Conservation (phyloP, 2,113 vertebrate genomes). For the Pterocles gutturalis region DNA sequence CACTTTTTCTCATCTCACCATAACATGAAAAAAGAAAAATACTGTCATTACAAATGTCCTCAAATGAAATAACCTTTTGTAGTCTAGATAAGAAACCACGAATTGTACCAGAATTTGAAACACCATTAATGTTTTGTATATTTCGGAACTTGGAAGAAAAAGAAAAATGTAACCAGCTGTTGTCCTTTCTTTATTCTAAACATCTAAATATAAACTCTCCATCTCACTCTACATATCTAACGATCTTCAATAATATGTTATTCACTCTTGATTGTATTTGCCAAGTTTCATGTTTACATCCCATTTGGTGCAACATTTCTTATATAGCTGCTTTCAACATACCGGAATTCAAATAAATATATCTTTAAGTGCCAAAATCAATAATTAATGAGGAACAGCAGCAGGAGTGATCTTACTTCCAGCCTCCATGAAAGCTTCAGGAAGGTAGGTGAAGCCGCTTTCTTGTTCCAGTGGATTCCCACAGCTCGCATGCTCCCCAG, state of each 20-base stretch:
- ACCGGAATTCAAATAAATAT: conserved; percentile 3
- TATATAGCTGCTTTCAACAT: conserved; percentile 13
- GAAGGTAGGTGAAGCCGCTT: conserved; percentile 94
- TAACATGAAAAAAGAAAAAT: neutral
- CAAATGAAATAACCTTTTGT: neutral
- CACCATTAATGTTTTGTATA: neutral
- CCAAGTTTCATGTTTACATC: neutral
- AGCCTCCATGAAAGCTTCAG: conserved; percentile 95
- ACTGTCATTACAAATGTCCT: neutral
- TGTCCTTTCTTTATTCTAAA: neutral
- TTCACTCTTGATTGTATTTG: neutral
- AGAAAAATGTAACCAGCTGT: neutral
- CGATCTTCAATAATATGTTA: neutral
- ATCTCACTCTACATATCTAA: neutral
- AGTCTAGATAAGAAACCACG: neutral
- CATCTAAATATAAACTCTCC: neutral
- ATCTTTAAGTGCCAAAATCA: conserved; percentile 17
- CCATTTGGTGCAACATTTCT: neutral
- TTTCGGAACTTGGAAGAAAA: neutral
- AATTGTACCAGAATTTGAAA: neutral
- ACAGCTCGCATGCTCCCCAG: conserved; percentile 96
- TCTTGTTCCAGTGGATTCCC: conserved; percentile 91
- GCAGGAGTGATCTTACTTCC: conserved; percentile 85
- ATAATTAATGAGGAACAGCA: conserved; percentile 61
- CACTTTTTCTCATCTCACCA: neutral